Base-by-base conservation (phyloP, 1,140 invertebrate genomes). In the Ceratina australensis region DNA sequence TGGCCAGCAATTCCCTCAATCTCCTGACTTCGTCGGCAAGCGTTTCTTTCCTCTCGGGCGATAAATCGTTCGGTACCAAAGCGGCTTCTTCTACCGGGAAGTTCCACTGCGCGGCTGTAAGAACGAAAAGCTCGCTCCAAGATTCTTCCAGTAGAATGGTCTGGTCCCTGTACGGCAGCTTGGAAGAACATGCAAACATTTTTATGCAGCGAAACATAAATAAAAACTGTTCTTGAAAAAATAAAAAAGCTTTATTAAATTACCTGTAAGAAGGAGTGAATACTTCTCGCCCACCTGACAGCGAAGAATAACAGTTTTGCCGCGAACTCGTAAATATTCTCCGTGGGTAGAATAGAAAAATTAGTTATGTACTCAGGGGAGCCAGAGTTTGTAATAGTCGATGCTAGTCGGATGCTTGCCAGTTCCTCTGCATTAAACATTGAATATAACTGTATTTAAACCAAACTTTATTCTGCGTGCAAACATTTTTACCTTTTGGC, bases 61-160 rank as follows among this genome's bases (percentile, higher is more conserved):
- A 72, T 22, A 89, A 24, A 60, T 89, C 83, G 0, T 82, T 61
- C 3, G 90, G 85, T 28, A 92, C 87, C 18, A 92, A 69, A 42
- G 83, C 77, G 7, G 81, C 82, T 61, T 96, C 95, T 67, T 96
- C 95, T 13, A 97, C 93, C 2, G 94, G 94, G 71, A 97, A 93
- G 16, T 94, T 94, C 94, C 95, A 96, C 87, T 97, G 96, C 0
- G 96, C 95, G 3, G 96, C 95, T 24, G 95, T 96, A 5, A 98
- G 88, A 0, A 98, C 93, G 87, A 97, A 98, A n/a, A 98, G 90
- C 85, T 97, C 96, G 78, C 94, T 95, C 97, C 97, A 98, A 24
- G 95, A 94, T 82, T 95, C 95, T 78, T 96, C 95, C 52, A 98
- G 90, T 15, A 98, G 92, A 57, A 94, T 92, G 1, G 94, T 93